These are phyloP conservation scores for Pseudeuparius sepicola DNA, from an alignment of 2,888 invertebrate genomes.

Conservation along the genomic window DNA sequence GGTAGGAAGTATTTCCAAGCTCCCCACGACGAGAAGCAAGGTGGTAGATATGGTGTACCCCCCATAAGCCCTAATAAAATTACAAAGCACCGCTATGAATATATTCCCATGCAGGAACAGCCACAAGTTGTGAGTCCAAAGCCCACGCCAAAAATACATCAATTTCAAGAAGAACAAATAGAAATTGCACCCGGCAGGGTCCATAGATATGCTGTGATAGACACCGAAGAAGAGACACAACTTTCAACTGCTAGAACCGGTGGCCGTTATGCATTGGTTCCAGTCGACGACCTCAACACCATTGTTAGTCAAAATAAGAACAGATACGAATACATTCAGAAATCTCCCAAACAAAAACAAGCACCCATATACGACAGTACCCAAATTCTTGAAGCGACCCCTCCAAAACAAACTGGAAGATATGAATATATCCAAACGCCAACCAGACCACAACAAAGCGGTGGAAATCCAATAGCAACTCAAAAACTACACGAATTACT, in stretches of 20 bases:
- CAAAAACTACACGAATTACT: slow-evolving; percentile 66
- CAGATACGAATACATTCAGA: slow-evolving; percentile 30
- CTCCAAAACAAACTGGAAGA: slow-evolving; percentile 13
- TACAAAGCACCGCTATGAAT: slow-evolving; percentile 41
- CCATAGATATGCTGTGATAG: slow-evolving; percentile 52
- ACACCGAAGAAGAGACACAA: slow-evolving; percentile 49
- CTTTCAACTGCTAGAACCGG: slow-evolving; percentile 22
- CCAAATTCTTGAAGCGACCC: slow-evolving; percentile 10
- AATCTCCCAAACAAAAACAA: too few species aligned
- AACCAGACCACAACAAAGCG: slow-evolving; percentile 29
- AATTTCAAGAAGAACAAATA: slow-evolving; percentile 34
- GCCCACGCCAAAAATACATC: slow-evolving; percentile 43
- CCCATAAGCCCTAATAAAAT: too few species aligned
- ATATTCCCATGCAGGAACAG: slow-evolving; percentile 43
- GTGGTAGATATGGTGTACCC: slow-evolving; percentile 9
- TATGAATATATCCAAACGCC: slow-evolving; percentile 24
- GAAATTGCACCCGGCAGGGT: slow-evolving; percentile 47
- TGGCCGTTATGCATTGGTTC: slow-evolving; percentile 32
- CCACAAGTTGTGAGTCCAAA: slow-evolving; percentile 32
- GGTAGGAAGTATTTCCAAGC: slow-evolving; percentile 26
- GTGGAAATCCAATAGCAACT: slow-evolving; percentile 57
- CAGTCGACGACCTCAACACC: slow-evolving; percentile 28
- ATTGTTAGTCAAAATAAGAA: slow-evolving; percentile 16
- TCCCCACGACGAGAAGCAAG: slow-evolving; percentile 36
- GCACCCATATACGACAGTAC: slow-evolving; percentile 13